Evolutionary conservation across 1,140 invertebrate genomes (phyloP).

Genomic region (Zaprionus gabonicus): DNA sequence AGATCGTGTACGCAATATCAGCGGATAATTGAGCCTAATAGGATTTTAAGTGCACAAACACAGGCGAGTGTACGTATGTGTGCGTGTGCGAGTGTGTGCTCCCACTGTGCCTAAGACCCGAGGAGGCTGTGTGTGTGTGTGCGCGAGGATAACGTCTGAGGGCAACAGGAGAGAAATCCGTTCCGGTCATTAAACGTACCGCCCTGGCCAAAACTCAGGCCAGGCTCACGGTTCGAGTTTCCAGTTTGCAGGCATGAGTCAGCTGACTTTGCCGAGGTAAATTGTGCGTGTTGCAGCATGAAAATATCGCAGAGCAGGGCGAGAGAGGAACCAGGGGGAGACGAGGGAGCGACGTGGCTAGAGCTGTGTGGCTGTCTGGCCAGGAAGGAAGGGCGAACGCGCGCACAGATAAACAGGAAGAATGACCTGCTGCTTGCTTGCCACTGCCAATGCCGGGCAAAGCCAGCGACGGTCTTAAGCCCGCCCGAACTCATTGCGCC

Average conservation of each 20-base stretch:
- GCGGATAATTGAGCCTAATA: conserved; percentile 84
- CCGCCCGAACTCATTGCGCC: conserved; percentile 51
- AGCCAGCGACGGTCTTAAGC: conserved; percentile 34
- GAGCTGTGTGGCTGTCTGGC: conserved; percentile 4
- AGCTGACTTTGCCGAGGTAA: conserved; percentile 78
- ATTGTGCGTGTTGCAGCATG: conserved; percentile 80
- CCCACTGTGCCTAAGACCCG: conserved; percentile 62
- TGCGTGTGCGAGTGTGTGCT: conserved; percentile 60
- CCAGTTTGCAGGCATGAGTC: conserved; percentile 62
- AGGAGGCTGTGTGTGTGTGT: conserved; percentile 55
- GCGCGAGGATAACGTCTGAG: conserved; percentile 66
- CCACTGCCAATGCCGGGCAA: conserved; percentile 3
- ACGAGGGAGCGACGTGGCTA: not conserved
- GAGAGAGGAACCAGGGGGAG: not conserved
- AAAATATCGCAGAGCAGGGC: conserved; percentile 49
- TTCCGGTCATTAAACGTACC: conserved; percentile 83
- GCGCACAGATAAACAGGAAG: conserved; percentile 72
- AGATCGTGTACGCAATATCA: conserved; percentile 82
- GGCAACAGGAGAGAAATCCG: conserved; percentile 61
- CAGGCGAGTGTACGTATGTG: conserved; percentile 29
- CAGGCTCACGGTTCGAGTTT: conserved; percentile 21
- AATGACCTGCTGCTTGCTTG: conserved; percentile 77
- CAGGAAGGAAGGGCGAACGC: conserved; percentile 36
- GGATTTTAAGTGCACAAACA: conserved; percentile 80
- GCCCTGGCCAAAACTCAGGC: conserved; percentile 38